Base-by-base conservation (phyloP, 2,113 vertebrate genomes). In the Serinus canaria region DNA sequence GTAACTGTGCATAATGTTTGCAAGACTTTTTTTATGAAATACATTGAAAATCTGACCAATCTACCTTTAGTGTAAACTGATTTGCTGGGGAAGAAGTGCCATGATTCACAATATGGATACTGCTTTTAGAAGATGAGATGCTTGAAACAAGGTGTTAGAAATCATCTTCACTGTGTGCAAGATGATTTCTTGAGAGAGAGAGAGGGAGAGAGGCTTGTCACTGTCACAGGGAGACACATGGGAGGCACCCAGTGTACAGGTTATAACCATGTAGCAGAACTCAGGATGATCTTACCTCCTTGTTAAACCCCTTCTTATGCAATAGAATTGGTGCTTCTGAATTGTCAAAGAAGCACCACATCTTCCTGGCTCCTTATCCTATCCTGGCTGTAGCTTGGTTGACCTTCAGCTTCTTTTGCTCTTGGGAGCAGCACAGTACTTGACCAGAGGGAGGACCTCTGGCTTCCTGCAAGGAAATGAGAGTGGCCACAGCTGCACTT, bases 211-310 rank as follows among this genome's bases (percentile, higher is more conserved):
- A 7, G 27, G 7, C 9, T 53, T 66, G 3, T 15, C 23, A 5
- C 19, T 52, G 28, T 18, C 35, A 23, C 55, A 69, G n/a, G 15
- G 10, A 47, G 5, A 69, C 18, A 33, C 4, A 1, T 0, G 2
- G 7, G 20, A 68, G 16, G 35, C 22, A 87, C 13, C 3, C 50
- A 46, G 23, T 13, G 21, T 22, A 31, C 4, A 5, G 0, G 0
- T 59, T 58, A 23, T 1, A 70, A 25, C 27, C 17, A 3, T 35
- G 11, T 15, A 41, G 18, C 13, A 77, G 28, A 25, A 84, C 9
- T 12, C 25, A 78, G 49, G 28, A 59, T 17, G 15, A 4, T 81
- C 68, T 43, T n/a, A 37, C 17, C 25, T 63, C 25, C 5, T 15
- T 9, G 2, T 46, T 59, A 82, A 76, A 43, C 6, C 20, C 18